phyloP scores from a whole-genome alignment of 2,888 invertebrate genomes.

The Hemicrepidius hirtus region DNA sequence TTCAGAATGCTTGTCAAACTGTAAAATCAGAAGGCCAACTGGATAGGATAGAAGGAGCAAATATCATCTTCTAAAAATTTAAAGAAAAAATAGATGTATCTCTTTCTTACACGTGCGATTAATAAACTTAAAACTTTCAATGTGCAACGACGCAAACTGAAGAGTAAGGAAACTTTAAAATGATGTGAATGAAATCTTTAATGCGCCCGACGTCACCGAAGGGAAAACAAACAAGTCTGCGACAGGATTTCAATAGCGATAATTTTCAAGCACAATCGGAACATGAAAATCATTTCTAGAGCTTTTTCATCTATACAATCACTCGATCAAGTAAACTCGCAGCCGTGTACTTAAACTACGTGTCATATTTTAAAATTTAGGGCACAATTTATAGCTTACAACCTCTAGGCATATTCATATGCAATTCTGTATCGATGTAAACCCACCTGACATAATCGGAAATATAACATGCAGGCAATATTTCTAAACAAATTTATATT shows the following conservation, averaged over 20 bases:
- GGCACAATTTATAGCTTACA: background rate
- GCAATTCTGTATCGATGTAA: background rate
- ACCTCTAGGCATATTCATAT: background rate
- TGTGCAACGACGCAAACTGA: background rate
- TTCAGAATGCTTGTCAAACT: too few species aligned
- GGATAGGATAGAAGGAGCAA: too few species aligned
- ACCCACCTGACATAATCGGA: background rate
- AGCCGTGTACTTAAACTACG: background rate
- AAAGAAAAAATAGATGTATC: too few species aligned
- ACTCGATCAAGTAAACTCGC: background rate
- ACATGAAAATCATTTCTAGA: conserved; percentile 2
- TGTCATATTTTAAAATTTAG: conserved; percentile 1
- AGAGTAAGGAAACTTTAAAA: conserved; percentile 13
- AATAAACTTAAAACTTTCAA: background rate
- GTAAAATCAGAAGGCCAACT: too few species aligned
- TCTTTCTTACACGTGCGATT: too few species aligned
- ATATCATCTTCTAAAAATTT: too few species aligned
- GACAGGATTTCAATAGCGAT: conserved; percentile 17
- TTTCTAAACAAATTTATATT: too few species aligned
- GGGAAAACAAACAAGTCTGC: conserved; percentile 17
- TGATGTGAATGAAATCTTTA: conserved; percentile 26
- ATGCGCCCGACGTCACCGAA: conserved; percentile 10
- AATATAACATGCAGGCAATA: too few species aligned
- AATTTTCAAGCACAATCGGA: background rate
- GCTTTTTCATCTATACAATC: background rate